Evolutionary conservation across 1,140 invertebrate genomes (phyloP).

Genomic region (Gryon sp.): DNA sequence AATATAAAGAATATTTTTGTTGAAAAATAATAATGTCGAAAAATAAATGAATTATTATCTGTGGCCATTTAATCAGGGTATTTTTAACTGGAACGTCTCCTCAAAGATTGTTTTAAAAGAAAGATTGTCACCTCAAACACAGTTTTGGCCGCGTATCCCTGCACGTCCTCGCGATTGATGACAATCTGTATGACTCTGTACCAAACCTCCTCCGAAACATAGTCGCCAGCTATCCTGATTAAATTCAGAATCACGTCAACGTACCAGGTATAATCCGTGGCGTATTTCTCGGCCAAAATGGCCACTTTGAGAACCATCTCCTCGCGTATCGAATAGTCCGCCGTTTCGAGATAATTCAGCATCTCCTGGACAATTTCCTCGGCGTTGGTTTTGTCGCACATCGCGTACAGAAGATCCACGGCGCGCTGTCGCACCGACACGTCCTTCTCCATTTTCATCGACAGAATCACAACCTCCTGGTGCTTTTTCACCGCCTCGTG

Average conservation of each 20-base stretch:
- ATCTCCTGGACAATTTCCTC: constrained; percentile 99
- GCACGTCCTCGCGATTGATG: constrained; percentile 99
- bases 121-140: constrained; percentile 97
- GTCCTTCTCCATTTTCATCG: constrained; percentile 99
- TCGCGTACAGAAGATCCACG: constrained; percentile 99
- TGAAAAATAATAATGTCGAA: no score
- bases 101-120: no score
- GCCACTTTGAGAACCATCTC: constrained; percentile 99
- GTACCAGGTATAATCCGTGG: constrained; percentile 99
- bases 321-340: constrained; percentile 99
- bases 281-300: constrained; percentile 99
- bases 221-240: constrained; percentile 99
- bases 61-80: no score
- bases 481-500: constrained; percentile 99
- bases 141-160: constrained; percentile 99
- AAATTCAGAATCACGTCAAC: constrained; percentile 99
- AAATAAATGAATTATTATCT: no score
- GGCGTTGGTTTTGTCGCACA: constrained; percentile 99
- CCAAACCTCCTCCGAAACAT: constrained; percentile 99
- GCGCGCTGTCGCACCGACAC: constrained; percentile 99
- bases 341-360: constrained; percentile 99
- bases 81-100: no score
- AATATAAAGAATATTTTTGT: no score
- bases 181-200: constrained; percentile 99
- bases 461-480: constrained; percentile 99